Conservation (phyloP, 2,888 invertebrate species). For the Dugesia japonica region DNA sequence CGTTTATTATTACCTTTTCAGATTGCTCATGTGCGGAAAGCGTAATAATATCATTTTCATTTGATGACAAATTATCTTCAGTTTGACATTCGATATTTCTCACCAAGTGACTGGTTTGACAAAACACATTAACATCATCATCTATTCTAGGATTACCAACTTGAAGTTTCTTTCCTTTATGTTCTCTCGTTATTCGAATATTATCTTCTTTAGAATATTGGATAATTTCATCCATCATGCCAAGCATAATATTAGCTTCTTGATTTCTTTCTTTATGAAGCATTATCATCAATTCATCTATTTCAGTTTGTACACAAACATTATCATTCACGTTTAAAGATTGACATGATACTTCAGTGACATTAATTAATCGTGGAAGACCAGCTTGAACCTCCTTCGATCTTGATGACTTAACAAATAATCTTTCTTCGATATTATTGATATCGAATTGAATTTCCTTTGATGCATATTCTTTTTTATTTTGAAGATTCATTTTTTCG, state of each 20-base stretch:
- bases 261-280: background rate
- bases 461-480: too few relatives aligned
- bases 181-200: background rate
- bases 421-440: too few relatives aligned
- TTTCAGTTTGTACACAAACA: background rate
- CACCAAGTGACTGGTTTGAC: too few relatives aligned
- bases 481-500: too few relatives aligned
- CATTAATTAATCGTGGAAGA: background rate
- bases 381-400: background rate
- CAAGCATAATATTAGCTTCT: background rate
- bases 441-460: too few relatives aligned
- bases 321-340: background rate
- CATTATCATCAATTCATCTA: background rate
- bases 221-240: background rate
- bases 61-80: background rate
- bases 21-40: too few relatives aligned
- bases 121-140: background rate
- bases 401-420: too few relatives aligned
- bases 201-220: background rate
- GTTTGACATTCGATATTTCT: too few relatives aligned
- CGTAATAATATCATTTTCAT: background rate
- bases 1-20: too few relatives aligned
- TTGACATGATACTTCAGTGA: background rate
- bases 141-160: background rate
- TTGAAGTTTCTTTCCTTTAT: background rate